These are phyloP conservation scores for Pseudochirops cupreus DNA, from an alignment of 2,797 vertebrate genomes.

Conservation along the genomic window DNA sequence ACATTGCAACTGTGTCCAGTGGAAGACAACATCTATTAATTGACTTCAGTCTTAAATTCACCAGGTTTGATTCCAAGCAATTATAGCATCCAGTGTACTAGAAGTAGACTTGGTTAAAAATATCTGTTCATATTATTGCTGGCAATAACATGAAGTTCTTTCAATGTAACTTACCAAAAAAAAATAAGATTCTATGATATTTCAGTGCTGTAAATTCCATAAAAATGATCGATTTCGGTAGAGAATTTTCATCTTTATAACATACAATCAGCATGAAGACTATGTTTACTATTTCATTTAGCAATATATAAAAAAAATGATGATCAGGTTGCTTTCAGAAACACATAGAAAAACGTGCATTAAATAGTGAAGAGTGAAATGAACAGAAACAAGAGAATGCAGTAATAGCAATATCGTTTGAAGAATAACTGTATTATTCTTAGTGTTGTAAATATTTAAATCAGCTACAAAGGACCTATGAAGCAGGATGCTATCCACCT, in stretches of 20 bases:
- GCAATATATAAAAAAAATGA: background rate
- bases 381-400: too few relatives aligned
- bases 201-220: background rate
- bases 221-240: background rate
- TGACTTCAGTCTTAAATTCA: background rate
- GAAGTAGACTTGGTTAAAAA: background rate
- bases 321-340: too few relatives aligned
- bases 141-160: background rate
- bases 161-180: background rate
- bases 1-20: background rate
- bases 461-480: too few relatives aligned
- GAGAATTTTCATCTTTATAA: background rate
- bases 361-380: too few relatives aligned
- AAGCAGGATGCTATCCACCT: too few relatives aligned
- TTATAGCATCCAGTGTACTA: background rate
- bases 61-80: background rate
- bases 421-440: too few relatives aligned
- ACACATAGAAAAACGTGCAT: too few relatives aligned
- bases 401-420: too few relatives aligned
- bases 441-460: too few relatives aligned
- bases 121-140: background rate
- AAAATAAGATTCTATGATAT: background rate
- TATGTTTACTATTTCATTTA: background rate
- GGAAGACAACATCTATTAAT: background rate
- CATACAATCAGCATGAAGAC: background rate